A percentile compares a stretch with the other conserved stretches of the same genome.
Conservation (phyloP, 64 coral and sea anemone genomes). For the Pocillopora verrucosa region DNA sequence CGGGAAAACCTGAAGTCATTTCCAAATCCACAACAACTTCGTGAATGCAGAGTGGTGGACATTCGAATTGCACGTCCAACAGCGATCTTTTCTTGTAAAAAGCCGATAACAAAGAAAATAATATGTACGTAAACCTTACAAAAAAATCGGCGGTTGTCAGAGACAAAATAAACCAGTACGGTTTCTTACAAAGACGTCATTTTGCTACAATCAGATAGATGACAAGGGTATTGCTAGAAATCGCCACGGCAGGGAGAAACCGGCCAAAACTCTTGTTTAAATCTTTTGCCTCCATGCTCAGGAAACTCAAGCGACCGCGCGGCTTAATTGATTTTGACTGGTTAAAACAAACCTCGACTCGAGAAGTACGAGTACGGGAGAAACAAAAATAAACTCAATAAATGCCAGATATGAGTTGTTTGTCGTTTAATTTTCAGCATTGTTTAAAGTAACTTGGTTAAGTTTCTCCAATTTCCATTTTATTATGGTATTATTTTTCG, state of each 20-base stretch:
- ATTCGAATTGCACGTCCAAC: not conserved
- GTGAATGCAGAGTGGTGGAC: slow-evolving; percentile 84
- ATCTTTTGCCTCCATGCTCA: not conserved
- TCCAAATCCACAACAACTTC: slow-evolving; percentile 85
- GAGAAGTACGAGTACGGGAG: too few relatives aligned
- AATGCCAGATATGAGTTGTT: too few relatives aligned
- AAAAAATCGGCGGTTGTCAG: not conserved
- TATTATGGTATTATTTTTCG: too few relatives aligned
- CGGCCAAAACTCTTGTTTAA: not conserved
- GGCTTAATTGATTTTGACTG: too few relatives aligned
- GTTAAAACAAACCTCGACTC: too few relatives aligned
- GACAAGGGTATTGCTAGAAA: not conserved
- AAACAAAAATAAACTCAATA: too few relatives aligned
- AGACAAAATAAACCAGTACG: not conserved
- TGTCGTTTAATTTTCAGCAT: too few relatives aligned
- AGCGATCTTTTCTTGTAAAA: not conserved
- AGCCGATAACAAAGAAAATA: not conserved
- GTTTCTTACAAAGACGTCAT: not conserved
- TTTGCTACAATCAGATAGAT: not conserved
- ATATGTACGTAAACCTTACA: not conserved
- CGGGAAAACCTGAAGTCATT: slow-evolving; percentile 68
- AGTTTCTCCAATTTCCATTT: too few relatives aligned
- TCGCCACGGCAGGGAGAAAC: not conserved
- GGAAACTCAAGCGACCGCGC: not conserved
- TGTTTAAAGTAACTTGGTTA: too few relatives aligned